Base-by-base conservation (phyloP, 2,797 vertebrate genomes). In the Anguilla megastoma region DNA sequence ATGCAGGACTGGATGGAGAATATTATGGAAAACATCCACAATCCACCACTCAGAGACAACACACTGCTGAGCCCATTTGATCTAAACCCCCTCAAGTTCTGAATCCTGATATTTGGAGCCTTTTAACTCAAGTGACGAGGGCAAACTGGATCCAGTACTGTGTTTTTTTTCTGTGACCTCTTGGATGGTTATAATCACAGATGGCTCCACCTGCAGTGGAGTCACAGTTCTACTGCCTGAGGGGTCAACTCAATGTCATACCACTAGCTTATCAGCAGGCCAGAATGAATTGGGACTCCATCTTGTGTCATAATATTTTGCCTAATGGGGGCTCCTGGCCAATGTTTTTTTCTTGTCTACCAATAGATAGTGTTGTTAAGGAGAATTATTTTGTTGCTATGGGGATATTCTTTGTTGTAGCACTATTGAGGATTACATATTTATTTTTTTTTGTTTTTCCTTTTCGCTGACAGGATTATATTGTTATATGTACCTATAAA, bases 11-110 rank as follows among this genome's bases (percentile, higher is more conserved):
- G 21, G 74, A 71, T 76, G 45, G 24, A 50, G 45, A 82, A 82
- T 82, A 50, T 82, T 82, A 24, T n/a, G 3, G 79, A 82, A 50
- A 48, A 45, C 79, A 50, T 82, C 45, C 79, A 50, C 21, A 82
- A 50, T 79, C 74, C 33, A 24, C 36, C 36, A 21, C 74, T 50
- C 79, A 82, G 8, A 45, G 41, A 4, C 21, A 24, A 50, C 21
- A n/a, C 45, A 48, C 79, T 50, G 79, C 45, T 82, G 79, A 50
- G 6, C 45, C 2, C 7, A n/a, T 82, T 50, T 33, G 45, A 82
- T 82, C 45, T 50, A 50, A 45, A 50, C 12, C 74, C 74, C 79
- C 79, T 50, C 45, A n/a, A 33, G 45, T 50, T 48, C 41, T 82
- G 45, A 45, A 50, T 82, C 21, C 18, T 82, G 18, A 14, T 48